Evolutionary conservation across 2,113 vertebrate genomes (phyloP).

Genomic region (Prunella fulvescens): DNA sequence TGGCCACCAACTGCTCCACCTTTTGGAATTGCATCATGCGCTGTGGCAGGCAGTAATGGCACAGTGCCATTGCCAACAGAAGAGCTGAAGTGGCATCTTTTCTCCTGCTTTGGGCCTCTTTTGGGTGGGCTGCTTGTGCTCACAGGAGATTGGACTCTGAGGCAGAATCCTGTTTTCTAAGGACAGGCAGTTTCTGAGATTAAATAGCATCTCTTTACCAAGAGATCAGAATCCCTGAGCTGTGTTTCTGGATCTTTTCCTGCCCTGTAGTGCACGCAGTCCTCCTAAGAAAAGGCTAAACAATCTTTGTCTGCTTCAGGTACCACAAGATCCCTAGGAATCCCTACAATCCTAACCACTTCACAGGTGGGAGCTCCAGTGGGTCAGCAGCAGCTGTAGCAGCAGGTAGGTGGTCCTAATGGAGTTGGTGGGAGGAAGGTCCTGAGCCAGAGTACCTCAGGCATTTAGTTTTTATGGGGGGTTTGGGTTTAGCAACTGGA

Average conservation of each 20-base stretch:
- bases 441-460: background rate
- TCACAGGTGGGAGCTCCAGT: slow-evolving; percentile 69
- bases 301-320: slow-evolving; percentile 10
- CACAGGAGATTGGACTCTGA: background rate
- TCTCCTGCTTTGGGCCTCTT: background rate
- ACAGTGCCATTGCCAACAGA: background rate
- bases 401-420: slow-evolving; percentile 42
- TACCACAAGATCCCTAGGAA: slow-evolving; percentile 64
- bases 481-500: background rate
- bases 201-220: background rate
- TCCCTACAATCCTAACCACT: slow-evolving; percentile 63
- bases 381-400: slow-evolving; percentile 69
- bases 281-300: background rate
- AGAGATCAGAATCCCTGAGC: background rate
- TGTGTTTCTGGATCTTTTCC: background rate
- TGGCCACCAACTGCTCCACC: background rate
- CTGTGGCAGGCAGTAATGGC: background rate
- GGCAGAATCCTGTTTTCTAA: background rate
- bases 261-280: background rate
- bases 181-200: background rate
- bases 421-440: background rate
- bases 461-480: background rate
- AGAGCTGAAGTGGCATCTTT: background rate
- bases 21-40: background rate
- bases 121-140: background rate